Base-by-base conservation (phyloP, 1,140 invertebrate species). In the Cherax destructor region DNA sequence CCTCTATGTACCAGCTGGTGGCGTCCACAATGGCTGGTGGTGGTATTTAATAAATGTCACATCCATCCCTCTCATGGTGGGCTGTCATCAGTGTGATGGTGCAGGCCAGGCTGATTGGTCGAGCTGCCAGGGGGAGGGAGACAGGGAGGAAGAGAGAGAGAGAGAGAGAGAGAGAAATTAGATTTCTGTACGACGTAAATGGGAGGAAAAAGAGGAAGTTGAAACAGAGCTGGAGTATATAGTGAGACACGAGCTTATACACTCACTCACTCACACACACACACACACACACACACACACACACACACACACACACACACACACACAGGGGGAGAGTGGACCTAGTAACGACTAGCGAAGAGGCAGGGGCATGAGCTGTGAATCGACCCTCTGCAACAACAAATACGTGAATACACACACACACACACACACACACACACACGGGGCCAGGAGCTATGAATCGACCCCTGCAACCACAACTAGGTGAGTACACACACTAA, bases 41-140 rank as follows among this genome's bases (percentile, higher is more conserved):
- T 24, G 69, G n/a, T 74, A 74, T 74, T 74, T 74, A 74, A 74
- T 74, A 74, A 74, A 74, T 74, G 69, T 74, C 69, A 30, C 69
- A 74, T 74, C 7, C 69, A 74, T 24, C 21, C 69, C 7, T 30
- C 69, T 11, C 69, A 74, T 74, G 69, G 69, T 30, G 69, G 21
- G n/a, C 69, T 74, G 69, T 74, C 69, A 74, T 74, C 69, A 74
- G n/a, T 74, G 24, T 21, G 24, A 30, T 21, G 69, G 69, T 7
- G 11, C 1, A 41, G 18, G 2, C 3, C 6, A 9, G 69, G 69
- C 6, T 10, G 69, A 21, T 16, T 16, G 24, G 47, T 21, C 0
- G 16, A 7, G 11, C 7, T 9, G 78, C 41, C 11, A 18, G 78
- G 16, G 52, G 1, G 47, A 13, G n/a, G 16, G 1, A 7, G 11